Percentiles rank a stretch among this genome's conserved stretches.
phyloP scores from a whole-genome alignment of 2,888 invertebrate species.

The Eilema depressum region DNA sequence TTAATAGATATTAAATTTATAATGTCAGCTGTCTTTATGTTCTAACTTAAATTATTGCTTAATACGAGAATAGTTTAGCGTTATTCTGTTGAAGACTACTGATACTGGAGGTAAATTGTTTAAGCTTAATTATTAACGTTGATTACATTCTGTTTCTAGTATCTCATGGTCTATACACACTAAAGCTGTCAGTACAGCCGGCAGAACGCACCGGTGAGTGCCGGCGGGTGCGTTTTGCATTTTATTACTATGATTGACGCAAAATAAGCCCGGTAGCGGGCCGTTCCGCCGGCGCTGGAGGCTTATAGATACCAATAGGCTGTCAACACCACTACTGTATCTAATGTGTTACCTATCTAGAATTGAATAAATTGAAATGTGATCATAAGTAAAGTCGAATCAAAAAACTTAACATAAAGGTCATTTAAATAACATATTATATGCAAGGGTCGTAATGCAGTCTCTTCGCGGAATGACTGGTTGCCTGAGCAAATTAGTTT shows the following conservation, averaged over 20 bases:
- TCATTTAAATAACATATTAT: too few relatives aligned
- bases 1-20: slow-evolving; percentile 55
- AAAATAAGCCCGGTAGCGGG: neutral
- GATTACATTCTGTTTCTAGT: neutral
- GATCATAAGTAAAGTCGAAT: too few relatives aligned
- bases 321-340: neutral
- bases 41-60: slow-evolving; percentile 47
- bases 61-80: slow-evolving; percentile 36
- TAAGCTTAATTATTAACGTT: slow-evolving; percentile 14
- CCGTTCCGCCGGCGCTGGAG: neutral
- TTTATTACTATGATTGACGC: neutral
- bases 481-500: too few relatives aligned
- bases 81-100: slow-evolving; percentile 40
- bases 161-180: neutral
- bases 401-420: too few relatives aligned
- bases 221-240: neutral
- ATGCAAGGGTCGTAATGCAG: too few relatives aligned
- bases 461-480: too few relatives aligned
- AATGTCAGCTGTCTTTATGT: slow-evolving; percentile 49
- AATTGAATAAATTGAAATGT: too few relatives aligned
- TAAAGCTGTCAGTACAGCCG: neutral
- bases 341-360: too few relatives aligned
- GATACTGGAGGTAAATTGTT: slow-evolving; percentile 39
- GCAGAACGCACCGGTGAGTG: neutral
- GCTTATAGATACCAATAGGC: neutral